Evolutionary conservation across 2,113 vertebrate species (phyloP).

Genomic region (Psilopsiagon aurifrons): DNA sequence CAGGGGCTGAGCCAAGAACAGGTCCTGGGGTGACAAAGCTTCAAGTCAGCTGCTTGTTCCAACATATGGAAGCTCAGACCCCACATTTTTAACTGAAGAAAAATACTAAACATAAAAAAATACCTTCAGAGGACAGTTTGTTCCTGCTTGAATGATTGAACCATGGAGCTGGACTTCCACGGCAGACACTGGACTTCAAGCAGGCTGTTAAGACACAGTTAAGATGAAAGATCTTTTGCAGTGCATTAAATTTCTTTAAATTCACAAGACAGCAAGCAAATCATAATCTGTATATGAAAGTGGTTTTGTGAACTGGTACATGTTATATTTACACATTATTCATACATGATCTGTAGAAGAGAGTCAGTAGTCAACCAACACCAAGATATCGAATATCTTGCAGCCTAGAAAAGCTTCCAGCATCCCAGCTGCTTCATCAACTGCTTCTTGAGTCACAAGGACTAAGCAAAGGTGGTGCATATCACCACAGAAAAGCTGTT

Average conservation of each 20-base stretch:
- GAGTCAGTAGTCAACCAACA: neutral
- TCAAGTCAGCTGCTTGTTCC: neutral
- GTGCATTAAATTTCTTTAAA: neutral
- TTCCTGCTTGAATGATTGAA: neutral
- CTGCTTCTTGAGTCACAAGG: neutral
- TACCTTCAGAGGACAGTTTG: neutral
- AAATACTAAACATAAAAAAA: neutral
- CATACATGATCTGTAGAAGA: neutral
- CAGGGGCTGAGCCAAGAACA: neutral
- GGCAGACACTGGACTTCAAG: neutral
- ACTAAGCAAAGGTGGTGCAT: neutral
- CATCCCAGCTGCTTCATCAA: neutral
- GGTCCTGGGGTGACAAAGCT: neutral
- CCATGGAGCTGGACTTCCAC: neutral
- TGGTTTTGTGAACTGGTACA: neutral
- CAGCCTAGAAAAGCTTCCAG: neutral
- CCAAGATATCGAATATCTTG: neutral
- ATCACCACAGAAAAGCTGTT: neutral
- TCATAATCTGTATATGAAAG: neutral
- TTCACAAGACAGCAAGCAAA: neutral
- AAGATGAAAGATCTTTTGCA: neutral
- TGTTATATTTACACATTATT: neutral
- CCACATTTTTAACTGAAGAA: neutral
- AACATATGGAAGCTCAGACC: neutral
- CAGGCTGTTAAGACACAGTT: neutral